These are phyloP conservation scores for Orchestes rusci DNA, from an alignment of 2,888 invertebrate genomes.

Conservation along the genomic window DNA sequence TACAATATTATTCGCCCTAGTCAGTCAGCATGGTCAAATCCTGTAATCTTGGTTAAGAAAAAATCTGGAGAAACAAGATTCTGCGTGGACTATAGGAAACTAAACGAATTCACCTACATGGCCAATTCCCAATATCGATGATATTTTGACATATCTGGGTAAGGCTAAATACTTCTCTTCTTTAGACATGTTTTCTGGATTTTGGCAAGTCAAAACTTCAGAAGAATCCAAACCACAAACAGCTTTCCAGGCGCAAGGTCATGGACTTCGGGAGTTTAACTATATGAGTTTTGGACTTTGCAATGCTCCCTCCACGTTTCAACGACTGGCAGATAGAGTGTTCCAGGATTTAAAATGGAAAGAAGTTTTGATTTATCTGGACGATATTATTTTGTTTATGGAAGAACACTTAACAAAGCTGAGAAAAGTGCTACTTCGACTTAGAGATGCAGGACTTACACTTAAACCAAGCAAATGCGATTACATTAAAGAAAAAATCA, in stretches of 20 bases:
- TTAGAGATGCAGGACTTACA: background rate
- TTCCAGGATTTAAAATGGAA: background rate
- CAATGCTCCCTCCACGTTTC: too few species aligned
- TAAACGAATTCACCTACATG: background rate
- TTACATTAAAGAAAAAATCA: background rate
- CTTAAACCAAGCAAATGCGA: background rate
- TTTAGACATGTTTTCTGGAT: constrained; percentile 6
- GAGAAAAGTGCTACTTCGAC: background rate
- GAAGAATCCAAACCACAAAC: constrained; percentile 4
- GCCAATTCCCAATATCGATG: background rate
- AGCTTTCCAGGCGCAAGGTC: background rate
- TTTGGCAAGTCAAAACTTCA: constrained; percentile 2
- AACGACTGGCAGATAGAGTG: background rate
- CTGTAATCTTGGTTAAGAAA: too few species aligned
- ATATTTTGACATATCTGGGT: background rate
- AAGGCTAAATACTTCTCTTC: constrained; percentile 6
- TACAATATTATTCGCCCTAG: too few species aligned
- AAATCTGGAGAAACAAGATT: too few species aligned
- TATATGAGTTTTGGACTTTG: too few species aligned
- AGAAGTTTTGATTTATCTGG: background rate
- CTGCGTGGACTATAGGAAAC: background rate
- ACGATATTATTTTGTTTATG: background rate
- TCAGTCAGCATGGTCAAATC: too few species aligned
- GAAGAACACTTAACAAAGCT: background rate
- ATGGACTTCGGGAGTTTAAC: background rate